Percentiles rank a stretch among this genome's conserved stretches.
Evolutionary conservation across 2,113 vertebrate species (phyloP).

Genomic region (Oreochromis tanganicae): DNA sequence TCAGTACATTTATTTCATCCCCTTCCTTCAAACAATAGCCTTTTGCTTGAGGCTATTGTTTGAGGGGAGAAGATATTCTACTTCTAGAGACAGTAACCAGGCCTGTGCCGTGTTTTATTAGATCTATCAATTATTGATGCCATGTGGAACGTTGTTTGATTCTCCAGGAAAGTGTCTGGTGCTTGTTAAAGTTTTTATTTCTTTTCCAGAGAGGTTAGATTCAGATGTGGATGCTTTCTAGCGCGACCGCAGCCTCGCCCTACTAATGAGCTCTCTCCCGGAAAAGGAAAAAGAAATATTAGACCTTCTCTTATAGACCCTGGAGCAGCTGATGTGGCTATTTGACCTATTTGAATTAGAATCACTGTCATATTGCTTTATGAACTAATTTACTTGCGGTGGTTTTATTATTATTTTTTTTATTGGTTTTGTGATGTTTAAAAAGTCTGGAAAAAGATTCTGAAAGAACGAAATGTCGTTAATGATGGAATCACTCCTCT

Average conservation of each 20-base stretch:
- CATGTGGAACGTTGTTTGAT: neutral
- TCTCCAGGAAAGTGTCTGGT: neutral
- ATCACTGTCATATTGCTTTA: neutral
- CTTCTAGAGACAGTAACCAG: constrained; percentile 4
- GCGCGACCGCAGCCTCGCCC: neutral
- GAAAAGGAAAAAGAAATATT: neutral
- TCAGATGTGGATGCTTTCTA: neutral
- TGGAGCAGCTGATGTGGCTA: neutral
- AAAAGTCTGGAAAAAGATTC: neutral
- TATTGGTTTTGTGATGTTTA: neutral
- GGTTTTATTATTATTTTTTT: neutral
- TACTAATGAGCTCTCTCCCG: neutral
- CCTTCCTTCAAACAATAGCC: neutral
- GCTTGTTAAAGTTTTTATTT: constrained; percentile 9
- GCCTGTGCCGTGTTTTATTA: neutral
- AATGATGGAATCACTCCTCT: neutral
- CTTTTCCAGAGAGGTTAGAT: neutral
- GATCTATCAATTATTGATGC: neutral
- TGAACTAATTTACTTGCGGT: neutral
- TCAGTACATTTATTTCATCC: neutral
- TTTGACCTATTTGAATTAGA: neutral
- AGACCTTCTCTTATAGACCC: neutral
- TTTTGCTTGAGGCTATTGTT: neutral
- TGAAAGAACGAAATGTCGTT: neutral
- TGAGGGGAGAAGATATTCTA: neutral